Conservation (phyloP, 2,888 invertebrate genomes). For the Diarsia brunnea region DNA sequence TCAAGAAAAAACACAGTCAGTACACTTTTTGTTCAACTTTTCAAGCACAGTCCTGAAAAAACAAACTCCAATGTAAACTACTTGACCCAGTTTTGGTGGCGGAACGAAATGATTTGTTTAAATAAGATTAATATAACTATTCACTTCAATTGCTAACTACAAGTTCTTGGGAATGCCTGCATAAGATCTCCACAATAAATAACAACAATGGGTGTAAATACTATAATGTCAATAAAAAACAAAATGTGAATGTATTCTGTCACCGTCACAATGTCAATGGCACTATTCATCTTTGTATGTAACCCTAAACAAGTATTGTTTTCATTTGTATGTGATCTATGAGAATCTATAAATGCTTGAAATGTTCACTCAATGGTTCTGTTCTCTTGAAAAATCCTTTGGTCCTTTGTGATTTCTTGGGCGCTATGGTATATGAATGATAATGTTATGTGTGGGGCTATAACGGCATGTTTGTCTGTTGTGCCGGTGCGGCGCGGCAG, state of each 20-base stretch:
- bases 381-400: constrained; percentile 38
- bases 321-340: constrained; percentile 44
- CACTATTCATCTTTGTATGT: constrained; percentile 59
- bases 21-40: constrained; percentile 74
- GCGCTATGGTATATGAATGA: constrained; percentile 66
- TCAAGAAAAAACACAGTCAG: constrained; percentile 99
- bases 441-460: constrained; percentile 74
- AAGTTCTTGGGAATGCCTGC: constrained; percentile 41
- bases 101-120: constrained; percentile 48
- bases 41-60: constrained; percentile 21
- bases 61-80: constrained; percentile 36
- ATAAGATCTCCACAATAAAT: constrained; percentile 16
- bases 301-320: constrained; percentile 40
- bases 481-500: constrained; percentile 92
- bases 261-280: constrained; percentile 56
- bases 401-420: constrained; percentile 57
- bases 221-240: constrained; percentile 33
- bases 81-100: constrained; percentile 60
- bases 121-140: constrained; percentile 34
- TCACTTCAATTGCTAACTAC: constrained; percentile 34
- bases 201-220: constrained; percentile 47
- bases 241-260: constrained; percentile 48
- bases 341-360: constrained; percentile 49
- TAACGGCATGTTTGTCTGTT: constrained; percentile 90
- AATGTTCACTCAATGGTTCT: constrained; percentile 39